Base-by-base conservation (phyloP, 1,140 invertebrate species). In the Matsumurasca onukii region DNA sequence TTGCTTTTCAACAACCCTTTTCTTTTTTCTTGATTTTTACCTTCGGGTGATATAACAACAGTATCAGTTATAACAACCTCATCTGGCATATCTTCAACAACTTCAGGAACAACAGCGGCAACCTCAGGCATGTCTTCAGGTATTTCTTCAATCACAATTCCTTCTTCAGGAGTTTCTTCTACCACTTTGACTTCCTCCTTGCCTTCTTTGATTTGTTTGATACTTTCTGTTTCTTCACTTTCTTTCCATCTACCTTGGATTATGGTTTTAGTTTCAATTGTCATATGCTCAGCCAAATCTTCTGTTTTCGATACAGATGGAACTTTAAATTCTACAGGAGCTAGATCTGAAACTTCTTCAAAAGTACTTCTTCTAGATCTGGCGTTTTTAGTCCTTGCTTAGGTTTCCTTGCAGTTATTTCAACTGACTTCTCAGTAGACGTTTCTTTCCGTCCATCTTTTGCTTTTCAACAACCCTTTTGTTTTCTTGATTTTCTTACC, bases 61-160 rank as follows among this genome's bases (percentile, higher is more conserved):
- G 79, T 78, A 69, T 84, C 79, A 17, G 80, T 78, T 0, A 82
- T 74, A 2, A 76, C 77, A 3, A 80, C 77, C 69, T 80, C 78
- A 30, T 72, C 70, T 30, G 68, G 68, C 24, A 70, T 65, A 20
- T 77, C 71, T 70, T 74, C 70, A 1, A 71, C 49, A 61, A 62
- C 30, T 57, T 67, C 62, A 49, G 73, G 63, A 45, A 71, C 57
- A 69, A 69, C 45, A 13, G 17, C 61, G 13, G 69, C 57, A 5
- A 71, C 71, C 3, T 71, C 71, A 15, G 71, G 73, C n/a, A 72
- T 39, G 3, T 45, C 20, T 61, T 66, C 20, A n/a, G 59, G 22
- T 39, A 67, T 20, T 66, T 70, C 69, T 20, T 70, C 69, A 48
- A 57, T 12, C 12, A 63, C 20, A n/a, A 68, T 66, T 13, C 59